A percentile compares a stretch with the other conserved stretches of the same genome.
Evolutionary conservation across 2,888 invertebrate species (phyloP).

Genomic region (Zaprionus lineosus): DNA sequence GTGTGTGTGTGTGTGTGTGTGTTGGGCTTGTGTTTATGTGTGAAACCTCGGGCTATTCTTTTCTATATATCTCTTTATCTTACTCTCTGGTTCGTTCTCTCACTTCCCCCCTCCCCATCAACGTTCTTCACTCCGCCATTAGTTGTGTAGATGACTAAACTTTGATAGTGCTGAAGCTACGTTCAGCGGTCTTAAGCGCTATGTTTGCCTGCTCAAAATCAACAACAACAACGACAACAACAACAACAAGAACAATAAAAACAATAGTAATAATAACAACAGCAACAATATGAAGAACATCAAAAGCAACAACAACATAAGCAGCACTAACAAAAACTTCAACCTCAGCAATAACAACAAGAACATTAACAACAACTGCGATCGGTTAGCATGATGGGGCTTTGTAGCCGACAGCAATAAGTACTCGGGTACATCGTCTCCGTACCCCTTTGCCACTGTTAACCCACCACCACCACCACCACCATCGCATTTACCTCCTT

Average conservation of each 20-base stretch:
- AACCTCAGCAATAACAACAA: slow-evolving; percentile 1
- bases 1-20: not conserved
- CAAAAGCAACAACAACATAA: slow-evolving; percentile 31
- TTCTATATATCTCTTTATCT: slow-evolving; percentile 2
- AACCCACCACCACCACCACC: too few relatives aligned
- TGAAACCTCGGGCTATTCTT: slow-evolving; percentile 46
- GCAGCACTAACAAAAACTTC: not conserved
- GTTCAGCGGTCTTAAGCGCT: slow-evolving; percentile 27
- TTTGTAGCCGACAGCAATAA: slow-evolving; percentile 42
- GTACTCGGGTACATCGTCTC: slow-evolving; percentile 40
- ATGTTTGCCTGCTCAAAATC: slow-evolving; percentile 37
- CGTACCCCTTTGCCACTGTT: too few relatives aligned
- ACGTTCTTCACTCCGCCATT: slow-evolving; percentile 5
- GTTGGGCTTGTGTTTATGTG: slow-evolving; percentile 12
- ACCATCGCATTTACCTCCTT: not conserved
- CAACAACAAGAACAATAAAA: not conserved
- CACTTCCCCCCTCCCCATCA: not conserved
- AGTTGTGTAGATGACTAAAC: slow-evolving; percentile 71
- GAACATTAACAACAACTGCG: slow-evolving; percentile 27
- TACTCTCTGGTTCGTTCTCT: slow-evolving; percentile 1
- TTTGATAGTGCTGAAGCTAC: slow-evolving; percentile 50
- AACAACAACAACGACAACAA: slow-evolving; percentile 22
- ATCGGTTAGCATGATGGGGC: slow-evolving; percentile 49
- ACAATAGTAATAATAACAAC: too few relatives aligned
- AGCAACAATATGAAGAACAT: too few relatives aligned